phyloP scores from a whole-genome alignment of 2,113 vertebrate genomes.

The Smithornis capensis region DNA sequence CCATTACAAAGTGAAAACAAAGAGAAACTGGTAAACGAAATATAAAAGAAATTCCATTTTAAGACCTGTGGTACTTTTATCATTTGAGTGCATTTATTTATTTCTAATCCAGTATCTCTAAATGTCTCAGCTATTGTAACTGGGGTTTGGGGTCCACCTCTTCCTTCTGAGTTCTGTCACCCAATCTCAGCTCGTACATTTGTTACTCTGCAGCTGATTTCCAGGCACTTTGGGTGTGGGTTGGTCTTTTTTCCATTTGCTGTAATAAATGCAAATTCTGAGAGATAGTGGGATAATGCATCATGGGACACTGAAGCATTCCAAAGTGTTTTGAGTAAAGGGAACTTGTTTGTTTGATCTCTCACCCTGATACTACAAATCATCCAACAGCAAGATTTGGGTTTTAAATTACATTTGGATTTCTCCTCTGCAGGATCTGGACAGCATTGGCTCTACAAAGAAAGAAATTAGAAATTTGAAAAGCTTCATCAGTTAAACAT shows the following conservation, averaged over 20 bases:
- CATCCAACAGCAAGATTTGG: not conserved
- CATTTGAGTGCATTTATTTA: not conserved
- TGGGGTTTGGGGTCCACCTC: not conserved
- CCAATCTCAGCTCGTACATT: not conserved
- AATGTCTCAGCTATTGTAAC: not conserved
- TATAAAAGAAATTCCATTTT: not conserved
- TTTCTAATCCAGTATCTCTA: not conserved
- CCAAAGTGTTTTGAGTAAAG: not conserved
- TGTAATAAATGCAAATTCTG: not conserved
- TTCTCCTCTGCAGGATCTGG: not conserved
- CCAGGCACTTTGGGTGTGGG: not conserved
- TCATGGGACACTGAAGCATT: not conserved
- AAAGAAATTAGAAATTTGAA: not conserved
- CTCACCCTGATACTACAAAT: not conserved
- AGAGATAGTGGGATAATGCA: not conserved
- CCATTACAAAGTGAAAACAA: not conserved
- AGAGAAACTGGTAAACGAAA: not conserved
- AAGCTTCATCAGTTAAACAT: not conserved
- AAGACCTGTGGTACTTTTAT: not conserved
- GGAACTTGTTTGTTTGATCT: not conserved
- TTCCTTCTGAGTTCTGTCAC: not conserved
- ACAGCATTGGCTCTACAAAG: not conserved
- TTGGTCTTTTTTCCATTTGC: not conserved
- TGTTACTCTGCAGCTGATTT: not conserved
- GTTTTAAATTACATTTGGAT: not conserved